These are phyloP conservation scores for Scotopteryx bipunctaria DNA, from an alignment of 2,888 invertebrate species.

Conservation along the genomic window DNA sequence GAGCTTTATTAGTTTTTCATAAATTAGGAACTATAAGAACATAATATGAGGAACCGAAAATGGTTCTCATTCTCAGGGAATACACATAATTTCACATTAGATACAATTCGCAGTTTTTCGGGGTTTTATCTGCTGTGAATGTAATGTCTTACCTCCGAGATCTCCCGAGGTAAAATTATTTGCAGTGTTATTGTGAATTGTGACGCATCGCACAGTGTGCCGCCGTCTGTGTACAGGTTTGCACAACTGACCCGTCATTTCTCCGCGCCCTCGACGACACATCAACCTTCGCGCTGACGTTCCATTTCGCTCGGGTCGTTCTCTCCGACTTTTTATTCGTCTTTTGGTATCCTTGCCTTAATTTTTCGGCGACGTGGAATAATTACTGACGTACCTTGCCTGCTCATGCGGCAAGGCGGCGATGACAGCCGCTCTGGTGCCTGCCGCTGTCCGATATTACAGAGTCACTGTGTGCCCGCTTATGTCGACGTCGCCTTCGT, in stretches of 20 bases:
- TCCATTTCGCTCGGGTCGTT: conserved; percentile 65
- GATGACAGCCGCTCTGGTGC: conserved; percentile 61
- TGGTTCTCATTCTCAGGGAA: too few relatives aligned
- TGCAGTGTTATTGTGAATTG: neutral
- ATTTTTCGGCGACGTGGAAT: conserved; percentile 74
- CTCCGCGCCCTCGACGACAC: conserved; percentile 62
- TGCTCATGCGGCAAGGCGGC: conserved; percentile 60
- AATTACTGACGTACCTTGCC: conserved; percentile 65
- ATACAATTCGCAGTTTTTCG: too few relatives aligned
- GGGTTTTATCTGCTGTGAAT: too few relatives aligned
- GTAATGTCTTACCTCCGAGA: too few relatives aligned
- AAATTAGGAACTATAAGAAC: too few relatives aligned
- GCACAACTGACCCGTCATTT: conserved; percentile 61
- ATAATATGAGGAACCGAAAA: too few relatives aligned
- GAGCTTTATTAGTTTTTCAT: too few relatives aligned
- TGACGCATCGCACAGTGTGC: conserved; percentile 12
- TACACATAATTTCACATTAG: too few relatives aligned
- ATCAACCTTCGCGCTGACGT: conserved; percentile 64
- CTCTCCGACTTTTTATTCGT: conserved; percentile 60
- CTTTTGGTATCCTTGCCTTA: conserved; percentile 71
- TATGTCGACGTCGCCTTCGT: conserved; percentile 13
- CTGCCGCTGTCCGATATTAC: conserved; percentile 60
- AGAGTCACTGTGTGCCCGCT: conserved; percentile 17
- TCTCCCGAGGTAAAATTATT: too few relatives aligned
- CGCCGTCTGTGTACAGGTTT: conserved; percentile 54